These are phyloP conservation scores for Eupithecia centaureata DNA, from an alignment of 2,888 invertebrate species.

Conservation along the genomic window DNA sequence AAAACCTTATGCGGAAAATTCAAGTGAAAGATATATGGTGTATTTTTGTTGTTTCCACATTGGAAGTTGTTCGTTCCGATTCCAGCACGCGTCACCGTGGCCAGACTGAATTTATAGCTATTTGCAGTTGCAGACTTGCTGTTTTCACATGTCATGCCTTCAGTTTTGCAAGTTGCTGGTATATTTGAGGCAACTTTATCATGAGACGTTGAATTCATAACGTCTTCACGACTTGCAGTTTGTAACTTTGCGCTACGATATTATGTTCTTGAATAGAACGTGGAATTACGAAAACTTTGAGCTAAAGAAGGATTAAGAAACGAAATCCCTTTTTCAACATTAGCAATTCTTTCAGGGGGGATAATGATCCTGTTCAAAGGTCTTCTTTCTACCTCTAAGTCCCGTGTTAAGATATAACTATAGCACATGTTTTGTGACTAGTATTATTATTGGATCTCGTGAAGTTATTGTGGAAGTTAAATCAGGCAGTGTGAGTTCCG, in stretches of 20 bases:
- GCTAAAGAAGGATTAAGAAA: conserved; percentile 35
- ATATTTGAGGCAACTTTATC: conserved; percentile 40
- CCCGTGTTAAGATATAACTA: conserved; percentile 11
- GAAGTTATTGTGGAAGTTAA: conserved; percentile 19
- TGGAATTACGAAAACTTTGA: conserved; percentile 24
- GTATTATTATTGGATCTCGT: conserved; percentile 12
- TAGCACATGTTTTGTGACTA: conserved; percentile 3
- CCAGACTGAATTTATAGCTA: conserved; percentile 76
- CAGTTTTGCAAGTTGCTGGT: conserved; percentile 58
- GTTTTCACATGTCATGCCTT: conserved; percentile 71
- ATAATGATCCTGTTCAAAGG: conserved; percentile 33
- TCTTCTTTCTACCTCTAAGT: conserved; percentile 14
- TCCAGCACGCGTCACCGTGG: conserved; percentile 75
- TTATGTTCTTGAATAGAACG: conserved; percentile 20
- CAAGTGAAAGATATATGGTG: conserved; percentile 75
- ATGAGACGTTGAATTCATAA: conserved; percentile 35
- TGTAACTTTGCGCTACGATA: conserved; percentile 16
- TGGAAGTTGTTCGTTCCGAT: conserved; percentile 68
- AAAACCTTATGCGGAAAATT: conserved; percentile 60
- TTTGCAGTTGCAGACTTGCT: conserved; percentile 71
- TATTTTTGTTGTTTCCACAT: conserved; percentile 74
- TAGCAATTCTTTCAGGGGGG: conserved; percentile 36
- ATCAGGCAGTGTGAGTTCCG: conserved; percentile 28
- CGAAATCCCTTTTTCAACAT: conserved; percentile 36
- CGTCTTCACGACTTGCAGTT: conserved; percentile 21